Base-by-base conservation (phyloP, 2,888 invertebrate species). In the Apantesis nais region DNA sequence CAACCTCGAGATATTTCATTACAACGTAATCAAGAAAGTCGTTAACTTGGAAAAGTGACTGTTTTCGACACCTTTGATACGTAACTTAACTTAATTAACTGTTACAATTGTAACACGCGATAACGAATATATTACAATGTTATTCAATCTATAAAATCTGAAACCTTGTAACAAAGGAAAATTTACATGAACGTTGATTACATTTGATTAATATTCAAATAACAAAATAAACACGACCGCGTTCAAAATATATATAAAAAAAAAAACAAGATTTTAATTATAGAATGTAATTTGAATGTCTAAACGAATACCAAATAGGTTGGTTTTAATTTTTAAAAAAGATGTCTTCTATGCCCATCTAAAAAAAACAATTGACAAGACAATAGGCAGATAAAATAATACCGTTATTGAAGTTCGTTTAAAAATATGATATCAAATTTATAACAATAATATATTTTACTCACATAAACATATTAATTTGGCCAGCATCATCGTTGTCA, bases 391-490 rank as follows among this genome's bases (percentile, higher is more conserved):
- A 67, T n/a, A 39, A 14, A 55, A 58, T 44, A 19, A 37, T 67
- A 9, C 55, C 14, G 22, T 72, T 34, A 11, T 29, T 19, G 14
- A 55, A 16, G 2, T 16, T 12, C 1, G 22, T 68, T 63, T 67
- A 66, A 34, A n/a, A 34, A 60, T 5, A 44, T 12, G 64, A 62
- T 37, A 16, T 44, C 14, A 34, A 63, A 74, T 74, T 52, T n/a
- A 52, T n/a, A 48, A 22, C 70, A 72, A 76, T 71, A 71, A 25
- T 41, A 71, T 72, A 62, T 67, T 76, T 68, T 86, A 94, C 94
- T 94, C 79, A 94, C 94, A 86, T 88, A 94, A 89, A 92, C 90
- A 94, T 73, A 91, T 80, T 55, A 92, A 74, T 81, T 92, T 93
- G 81, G 80, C 82, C 84, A 90, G 70, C 85, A 84, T 88, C 75